Conservation (phyloP, 2,797 vertebrate genomes). For the Pterois miles region DNA sequence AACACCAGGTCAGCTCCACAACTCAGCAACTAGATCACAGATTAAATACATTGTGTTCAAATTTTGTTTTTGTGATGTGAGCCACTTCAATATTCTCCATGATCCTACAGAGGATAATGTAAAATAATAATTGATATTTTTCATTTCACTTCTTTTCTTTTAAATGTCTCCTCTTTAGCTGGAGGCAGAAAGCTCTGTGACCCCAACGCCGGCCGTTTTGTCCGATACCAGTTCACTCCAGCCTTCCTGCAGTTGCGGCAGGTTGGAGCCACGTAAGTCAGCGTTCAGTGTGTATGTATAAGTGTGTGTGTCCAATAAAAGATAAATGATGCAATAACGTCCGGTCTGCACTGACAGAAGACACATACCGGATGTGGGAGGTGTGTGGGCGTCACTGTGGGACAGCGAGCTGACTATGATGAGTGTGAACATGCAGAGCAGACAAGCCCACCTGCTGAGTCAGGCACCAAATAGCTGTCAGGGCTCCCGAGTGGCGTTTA, state of each 20-base stretch:
- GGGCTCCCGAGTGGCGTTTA: slow-evolving; percentile 6
- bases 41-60: not conserved
- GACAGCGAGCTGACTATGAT: slow-evolving; percentile 26
- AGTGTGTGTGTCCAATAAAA: not conserved
- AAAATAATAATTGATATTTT: not conserved
- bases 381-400: slow-evolving; percentile 44
- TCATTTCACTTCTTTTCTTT: not conserved
- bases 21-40: not conserved
- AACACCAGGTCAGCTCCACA: slow-evolving; percentile 64
- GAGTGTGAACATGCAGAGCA: slow-evolving; percentile 38
- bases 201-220: slow-evolving; percentile 95
- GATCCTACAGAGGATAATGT: not conserved
- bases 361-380: slow-evolving; percentile 41
- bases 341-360: slow-evolving; percentile 10
- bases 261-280: slow-evolving; percentile 97
- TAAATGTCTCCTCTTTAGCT: slow-evolving; percentile 53
- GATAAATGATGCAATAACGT: not conserved
- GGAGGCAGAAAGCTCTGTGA: slow-evolving; percentile 90
- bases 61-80: not conserved
- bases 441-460: slow-evolving; percentile 43
- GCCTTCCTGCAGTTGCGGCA: slow-evolving; percentile 95
- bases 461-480: slow-evolving; percentile 36
- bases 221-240: slow-evolving; percentile 97
- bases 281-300: not conserved
- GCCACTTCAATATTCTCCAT: not conserved